phyloP scores from a whole-genome alignment of 2,113 vertebrate species.

The Sander lucioperca region DNA sequence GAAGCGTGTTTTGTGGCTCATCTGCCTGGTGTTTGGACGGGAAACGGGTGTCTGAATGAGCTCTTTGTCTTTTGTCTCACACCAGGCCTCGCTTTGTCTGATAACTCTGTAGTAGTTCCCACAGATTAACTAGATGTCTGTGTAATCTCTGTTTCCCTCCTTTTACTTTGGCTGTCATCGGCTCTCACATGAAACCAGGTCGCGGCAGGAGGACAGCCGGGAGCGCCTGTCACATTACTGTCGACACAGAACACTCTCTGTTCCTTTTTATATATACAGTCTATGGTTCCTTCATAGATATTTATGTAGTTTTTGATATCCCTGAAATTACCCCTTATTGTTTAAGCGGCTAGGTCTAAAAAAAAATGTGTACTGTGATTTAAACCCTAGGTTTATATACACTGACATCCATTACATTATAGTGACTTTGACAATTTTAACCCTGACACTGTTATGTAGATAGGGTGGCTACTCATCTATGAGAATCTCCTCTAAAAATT shows the following conservation, averaged over 20 bases:
- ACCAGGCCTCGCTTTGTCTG: conserved; percentile 10
- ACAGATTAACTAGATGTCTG: conserved; percentile 41
- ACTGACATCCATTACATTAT: not conserved
- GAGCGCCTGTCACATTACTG: conserved; percentile 26
- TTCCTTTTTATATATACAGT: no score
- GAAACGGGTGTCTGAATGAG: conserved; percentile 74
- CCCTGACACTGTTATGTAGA: not conserved
- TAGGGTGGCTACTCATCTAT: not conserved
- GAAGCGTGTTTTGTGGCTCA: not conserved
- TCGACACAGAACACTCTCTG: not conserved
- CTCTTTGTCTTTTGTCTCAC: conserved; percentile 78
- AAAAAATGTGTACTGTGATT: conserved; percentile 1
- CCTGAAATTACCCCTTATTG: not conserved
- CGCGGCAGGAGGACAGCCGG: conserved; percentile 12
- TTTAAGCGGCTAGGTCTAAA: not conserved
- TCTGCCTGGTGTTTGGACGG: not conserved
- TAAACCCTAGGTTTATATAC: not conserved
- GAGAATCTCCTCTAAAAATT: not conserved
- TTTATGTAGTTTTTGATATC: not conserved
- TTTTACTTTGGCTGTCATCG: conserved; percentile 27
- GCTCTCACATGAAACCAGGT: conserved; percentile 47
- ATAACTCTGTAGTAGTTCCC: conserved; percentile 27
- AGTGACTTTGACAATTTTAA: not conserved
- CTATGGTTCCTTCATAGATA: not conserved
- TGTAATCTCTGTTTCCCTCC: conserved; percentile 49